Base-by-base conservation (phyloP, 2,113 vertebrate genomes). In the Ploceus nigricollis region DNA sequence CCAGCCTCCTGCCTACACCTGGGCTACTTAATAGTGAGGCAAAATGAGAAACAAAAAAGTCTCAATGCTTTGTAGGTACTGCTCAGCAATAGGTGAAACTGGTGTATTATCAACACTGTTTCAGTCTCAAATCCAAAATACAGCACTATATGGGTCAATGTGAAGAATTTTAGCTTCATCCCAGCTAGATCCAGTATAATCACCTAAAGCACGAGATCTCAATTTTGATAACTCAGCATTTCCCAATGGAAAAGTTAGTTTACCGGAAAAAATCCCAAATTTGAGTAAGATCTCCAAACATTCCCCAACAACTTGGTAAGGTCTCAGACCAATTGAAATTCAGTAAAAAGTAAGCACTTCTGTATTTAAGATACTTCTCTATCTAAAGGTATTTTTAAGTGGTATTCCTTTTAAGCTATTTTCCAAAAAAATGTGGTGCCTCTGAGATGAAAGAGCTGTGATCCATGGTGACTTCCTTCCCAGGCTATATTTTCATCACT, bases 81-180 rank as follows among this genome's bases (percentile, higher is more conserved):
- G 18, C 30, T 51, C 28, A 82, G 28, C 19, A 51, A 10, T 30
- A 58, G 37, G 33, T 60, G 60, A 51, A 82, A n/a, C 33, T 58
- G 39, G 10, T 39, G 13, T 39, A 24, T n/a, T 60, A 53, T 12
- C 33, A n/a, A 28, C 22, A n/a, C 19, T 57, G 5, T 57, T 72
- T 44, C 31, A 24, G 60, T 53, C 37, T 89, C 30, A 51, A 30
- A 89, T 47, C 5, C 31, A 42, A 65, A 91, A 71, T 35, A 22
- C 3, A 24, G 61, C 22, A n/a, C 15, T 15, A 1, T 39, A 51
- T 0, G 1, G 19, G 19, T 28, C 6, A 3, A 39, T 68, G 7
- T 76, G 51, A 82, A 66, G 39, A 82, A 63, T 13, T 23, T 31
- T 75, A 58, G 39, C 30, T 89, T 44, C 47, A 80, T 50, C 40